Conservation (phyloP, 1,140 invertebrate genomes). For the Listronotus bonariensis region DNA sequence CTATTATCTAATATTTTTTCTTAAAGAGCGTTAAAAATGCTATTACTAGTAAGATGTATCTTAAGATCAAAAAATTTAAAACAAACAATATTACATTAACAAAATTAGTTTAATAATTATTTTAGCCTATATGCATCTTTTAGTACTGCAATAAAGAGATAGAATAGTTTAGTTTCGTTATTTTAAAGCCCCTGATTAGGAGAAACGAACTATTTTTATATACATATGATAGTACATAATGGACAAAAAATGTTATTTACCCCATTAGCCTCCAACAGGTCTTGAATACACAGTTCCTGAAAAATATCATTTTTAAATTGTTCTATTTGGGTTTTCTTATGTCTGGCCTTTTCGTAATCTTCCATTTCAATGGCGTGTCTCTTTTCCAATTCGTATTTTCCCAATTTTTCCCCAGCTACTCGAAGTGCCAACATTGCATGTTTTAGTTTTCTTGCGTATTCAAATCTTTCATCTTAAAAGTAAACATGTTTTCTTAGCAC, state of each 20-base stretch:
- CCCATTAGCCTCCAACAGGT: conserved; percentile 80
- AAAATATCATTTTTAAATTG: conserved; percentile 75
- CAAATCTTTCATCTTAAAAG: conserved; percentile 80
- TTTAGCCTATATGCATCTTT: too few species aligned
- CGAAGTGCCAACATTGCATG: conserved; percentile 79
- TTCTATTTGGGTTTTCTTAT: conserved; percentile 89
- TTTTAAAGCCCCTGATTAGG: too few species aligned
- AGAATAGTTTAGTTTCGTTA: too few species aligned
- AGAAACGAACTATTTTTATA: too few species aligned
- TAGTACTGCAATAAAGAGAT: too few species aligned
- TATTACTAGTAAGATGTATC: too few species aligned
- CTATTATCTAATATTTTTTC: too few species aligned
- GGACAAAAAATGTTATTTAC: conserved; percentile 59
- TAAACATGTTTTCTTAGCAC: not conserved
- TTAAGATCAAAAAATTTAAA: too few species aligned
- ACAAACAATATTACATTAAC: too few species aligned
- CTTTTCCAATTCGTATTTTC: conserved; percentile 90
- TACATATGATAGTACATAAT: too few species aligned
- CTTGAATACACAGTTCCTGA: conserved; percentile 69
- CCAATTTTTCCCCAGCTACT: conserved; percentile 84
- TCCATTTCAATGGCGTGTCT: conserved; percentile 87
- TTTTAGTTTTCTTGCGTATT: conserved; percentile 89
- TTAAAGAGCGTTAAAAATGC: too few species aligned
- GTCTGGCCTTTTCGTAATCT: conserved; percentile 86
- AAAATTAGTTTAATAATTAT: too few species aligned